phyloP scores from a whole-genome alignment of 2,888 invertebrate genomes.

The Eledone cirrhosa region DNA sequence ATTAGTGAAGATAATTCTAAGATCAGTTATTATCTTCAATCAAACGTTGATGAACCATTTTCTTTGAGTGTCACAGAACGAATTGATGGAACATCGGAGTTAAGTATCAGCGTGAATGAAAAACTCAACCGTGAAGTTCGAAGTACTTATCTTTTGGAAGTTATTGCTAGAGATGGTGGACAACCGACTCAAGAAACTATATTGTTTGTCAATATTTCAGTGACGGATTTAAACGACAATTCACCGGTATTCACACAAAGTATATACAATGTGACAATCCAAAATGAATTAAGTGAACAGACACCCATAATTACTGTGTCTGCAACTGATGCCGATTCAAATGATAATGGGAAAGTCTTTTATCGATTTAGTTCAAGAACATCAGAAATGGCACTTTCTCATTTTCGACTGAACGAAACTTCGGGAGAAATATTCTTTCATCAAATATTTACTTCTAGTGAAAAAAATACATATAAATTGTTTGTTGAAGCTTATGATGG shows the following conservation, averaged over 20 bases:
- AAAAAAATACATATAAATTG: slow-evolving; percentile 46
- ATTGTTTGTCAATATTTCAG: slow-evolving; percentile 46
- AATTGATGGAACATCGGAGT: slow-evolving; percentile 49
- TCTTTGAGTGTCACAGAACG: slow-evolving; percentile 46
- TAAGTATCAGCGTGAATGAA: slow-evolving; percentile 47
- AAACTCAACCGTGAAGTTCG: slow-evolving; percentile 50
- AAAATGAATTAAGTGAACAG: slow-evolving; percentile 48
- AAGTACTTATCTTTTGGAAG: slow-evolving; percentile 45
- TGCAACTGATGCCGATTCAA: slow-evolving; percentile 87
- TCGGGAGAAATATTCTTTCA: slow-evolving; percentile 52
- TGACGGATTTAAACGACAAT: slow-evolving; percentile 57
- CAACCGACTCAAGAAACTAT: slow-evolving; percentile 42
- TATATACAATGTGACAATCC: slow-evolving; percentile 49
- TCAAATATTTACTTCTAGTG: slow-evolving; percentile 47
- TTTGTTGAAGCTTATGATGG: slow-evolving; percentile 53
- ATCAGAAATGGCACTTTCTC: slow-evolving; percentile 40
- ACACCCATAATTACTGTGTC: slow-evolving; percentile 70
- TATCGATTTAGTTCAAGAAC: slow-evolving; percentile 64
- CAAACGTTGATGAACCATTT: slow-evolving; percentile 42
- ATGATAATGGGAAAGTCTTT: slow-evolving; percentile 76
- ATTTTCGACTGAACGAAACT: slow-evolving; percentile 46
- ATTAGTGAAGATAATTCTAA: slow-evolving; percentile 47
- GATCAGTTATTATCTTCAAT: slow-evolving; percentile 49
- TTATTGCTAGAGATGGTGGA: slow-evolving; percentile 53
- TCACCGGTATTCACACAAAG: slow-evolving; percentile 47